Evolutionary conservation across 2,797 vertebrate species (phyloP), one percentile per base, ranked within the genome.

Genomic region (Acanthurus lineatus): DNA sequence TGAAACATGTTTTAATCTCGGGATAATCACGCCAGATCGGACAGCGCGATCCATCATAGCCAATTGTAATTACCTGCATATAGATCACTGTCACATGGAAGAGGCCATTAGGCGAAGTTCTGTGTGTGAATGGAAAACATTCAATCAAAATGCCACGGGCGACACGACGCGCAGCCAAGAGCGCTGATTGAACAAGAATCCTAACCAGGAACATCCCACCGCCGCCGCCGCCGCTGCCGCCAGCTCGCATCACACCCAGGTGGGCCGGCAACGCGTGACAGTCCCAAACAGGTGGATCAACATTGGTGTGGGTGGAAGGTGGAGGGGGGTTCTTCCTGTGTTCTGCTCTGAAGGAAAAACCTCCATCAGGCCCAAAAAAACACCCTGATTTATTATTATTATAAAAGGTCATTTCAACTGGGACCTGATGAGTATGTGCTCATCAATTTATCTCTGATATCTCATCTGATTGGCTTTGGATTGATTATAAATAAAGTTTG

Each of bases 61-160:
- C 92, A 82, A 47, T 82, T 76, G 84, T 87, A 91, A 92, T 92
- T 90, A 92, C 88, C 87, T 88, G 85, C 76, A 63, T 89, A 92
- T 93, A 88, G 87, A 93, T 93, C 90, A 92, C 83, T 92, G 91
- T 92, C 92, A 87, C 81, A 88, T 85, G 84, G 87, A 85, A 79
- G 16, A 78, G 77, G 78, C 83, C 82, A 79, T 88, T 85, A 83
- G 77, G 58, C 49, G 42, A 76, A 81, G 60, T 65, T 78, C 76
- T 67, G 84, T 53, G 84, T 84, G 86, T 40, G 72, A 83, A 90
- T 68, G 62, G 82, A 85, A 91, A 91, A 90, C 90, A 87, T 91
- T 88, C 90, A 84, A 91, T 92, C 91, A 92, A 91, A 88, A 78
- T 86, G 86, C 85, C 84, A 89, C 65, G 1, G 75, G 85, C 73